Evolutionary conservation across 2,113 vertebrate genomes (phyloP), one percentile per base, ranked within the genome.

Genomic region (Urocitellus parryii): DNA sequence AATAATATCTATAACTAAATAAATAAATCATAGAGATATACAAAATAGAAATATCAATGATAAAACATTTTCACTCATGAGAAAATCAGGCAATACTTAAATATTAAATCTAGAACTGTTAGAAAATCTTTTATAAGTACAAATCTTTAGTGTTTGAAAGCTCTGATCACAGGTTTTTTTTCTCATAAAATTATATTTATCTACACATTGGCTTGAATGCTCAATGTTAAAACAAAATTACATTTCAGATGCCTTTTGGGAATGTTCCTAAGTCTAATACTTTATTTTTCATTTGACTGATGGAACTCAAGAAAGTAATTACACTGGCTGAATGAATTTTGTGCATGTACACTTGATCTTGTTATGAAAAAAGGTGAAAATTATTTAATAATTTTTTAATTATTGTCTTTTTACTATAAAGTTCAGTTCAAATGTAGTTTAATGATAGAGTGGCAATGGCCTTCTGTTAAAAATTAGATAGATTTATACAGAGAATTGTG

Each of bases 271-370:
- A 56, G n/a, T 80, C 16, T 86, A 80, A 85, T 34, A 53, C 3
- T 73, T n/a, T 76, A 93, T 39, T 80, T 83, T 87, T 94, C 58
- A 92, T 68, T 94, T 90, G 14, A 18, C 39, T 87, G 34, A n/a
- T 17, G 25, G 3, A 86, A 92, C 27, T 42, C 5, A 42, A 42
- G 39, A 42, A 42, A 42, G 39, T 42, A 42, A 42, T 42, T 42
- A 42, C 39, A 42, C 39, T 11, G 25, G 48, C 2, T 9, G 72
- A 82, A 89, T 77, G n/a, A 65, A 91, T 86, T 95, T 89, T 58
- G 34, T 61, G 5, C 6, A 87, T 65, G 72, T 16, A 34, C 27
- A 24, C 24, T 74, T 90, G 65, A 91, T 34, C 89, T 63, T 56
- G 87, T 89, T 79, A 32, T 83, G 2, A 5, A 74, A 83, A 74